Evolutionary conservation across 1,140 invertebrate species (phyloP), one percentile per base, ranked within the genome.

Genomic region (Geopemphigus sp.): DNA sequence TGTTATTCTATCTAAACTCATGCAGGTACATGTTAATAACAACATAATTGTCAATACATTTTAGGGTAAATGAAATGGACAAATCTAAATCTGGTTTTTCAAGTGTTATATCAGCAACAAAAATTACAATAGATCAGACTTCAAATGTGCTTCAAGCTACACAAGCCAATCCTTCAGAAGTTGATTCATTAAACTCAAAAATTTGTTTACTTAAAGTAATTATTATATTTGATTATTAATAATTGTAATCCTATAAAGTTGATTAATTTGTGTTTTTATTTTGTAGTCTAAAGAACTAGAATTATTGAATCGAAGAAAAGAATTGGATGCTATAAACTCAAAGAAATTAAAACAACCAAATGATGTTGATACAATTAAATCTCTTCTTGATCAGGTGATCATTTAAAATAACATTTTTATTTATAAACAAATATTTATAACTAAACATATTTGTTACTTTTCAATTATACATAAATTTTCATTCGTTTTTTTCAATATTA

Each of bases 261-360:
- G 17, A 10, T 17, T 45, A 15, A 78, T 81, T 59, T 80, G 22
- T 82, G 68, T 82, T 47, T 83, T 72, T 83, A 82, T 76, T 80
- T 82, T 84, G 50, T 83, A 93, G 92, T 91, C 91, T 50, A 88
- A 90, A 76, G 88, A 92, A 85, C 89, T 91, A 85, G 91, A 93
- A 83, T 85, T 93, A 47, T 82, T 85, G 19, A 84, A 84, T 39
- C 88, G 87, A 83, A 87, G 86, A 82, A 86, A 87, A 53, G 87
- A 89, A 61, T 85, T 91, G 82, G 88, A 90, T 83, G 85, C 85
- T 22, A 84, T 90, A 45, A 86, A 85, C 88, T 81, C 86, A 83
- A 81, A 87, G 86, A 82, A 84, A 72, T 57, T 59, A 11, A 50
- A 83, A 85, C 83, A 84, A 63, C 84, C 83, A 19, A 86, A 88